Evolutionary conservation across 2,113 vertebrate species (phyloP).

Genomic region (Neogobius melanostomus): DNA sequence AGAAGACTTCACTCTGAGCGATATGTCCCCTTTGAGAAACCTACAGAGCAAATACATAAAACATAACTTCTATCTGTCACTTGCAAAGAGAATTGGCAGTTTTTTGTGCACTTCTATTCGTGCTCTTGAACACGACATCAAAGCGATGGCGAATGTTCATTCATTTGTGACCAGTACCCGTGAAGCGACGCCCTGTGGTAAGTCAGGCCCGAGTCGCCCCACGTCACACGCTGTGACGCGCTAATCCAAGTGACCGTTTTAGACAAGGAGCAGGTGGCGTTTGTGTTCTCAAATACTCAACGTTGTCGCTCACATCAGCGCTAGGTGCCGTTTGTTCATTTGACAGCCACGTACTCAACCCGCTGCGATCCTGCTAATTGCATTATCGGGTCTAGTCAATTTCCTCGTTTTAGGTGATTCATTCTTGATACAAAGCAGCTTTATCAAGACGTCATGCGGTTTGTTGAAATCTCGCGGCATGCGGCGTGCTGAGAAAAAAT

Average conservation of each 20-base stretch:
- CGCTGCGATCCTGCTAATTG: constrained; percentile 6
- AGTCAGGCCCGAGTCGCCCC: constrained; percentile 12
- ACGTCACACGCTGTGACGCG: not conserved
- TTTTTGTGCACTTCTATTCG: not conserved
- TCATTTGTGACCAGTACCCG: not conserved
- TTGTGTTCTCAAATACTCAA: constrained; percentile 12
- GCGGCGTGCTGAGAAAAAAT: constrained; percentile 21
- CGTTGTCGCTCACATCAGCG: not conserved
- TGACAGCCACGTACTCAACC: not conserved
- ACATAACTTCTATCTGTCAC: not conserved
- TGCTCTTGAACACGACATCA: not conserved
- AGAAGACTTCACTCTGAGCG: too few relatives aligned
- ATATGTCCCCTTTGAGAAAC: too few relatives aligned
- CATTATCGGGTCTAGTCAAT: constrained; percentile 2
- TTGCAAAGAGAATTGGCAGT: not conserved
- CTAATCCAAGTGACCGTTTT: not conserved
- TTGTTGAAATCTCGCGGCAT: constrained; percentile 19
- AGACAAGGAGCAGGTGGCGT: constrained; percentile 1
- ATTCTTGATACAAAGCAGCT: constrained; percentile 12
- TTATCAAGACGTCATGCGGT: not conserved
- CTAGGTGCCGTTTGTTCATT: not conserved
- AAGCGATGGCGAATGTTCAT: not conserved
- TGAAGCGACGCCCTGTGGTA: not conserved
- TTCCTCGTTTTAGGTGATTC: constrained; percentile 15
- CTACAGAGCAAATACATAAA: too few relatives aligned